Evolutionary conservation across 2,113 vertebrate species (phyloP).

Genomic region (Craseonycteris thonglongyai): DNA sequence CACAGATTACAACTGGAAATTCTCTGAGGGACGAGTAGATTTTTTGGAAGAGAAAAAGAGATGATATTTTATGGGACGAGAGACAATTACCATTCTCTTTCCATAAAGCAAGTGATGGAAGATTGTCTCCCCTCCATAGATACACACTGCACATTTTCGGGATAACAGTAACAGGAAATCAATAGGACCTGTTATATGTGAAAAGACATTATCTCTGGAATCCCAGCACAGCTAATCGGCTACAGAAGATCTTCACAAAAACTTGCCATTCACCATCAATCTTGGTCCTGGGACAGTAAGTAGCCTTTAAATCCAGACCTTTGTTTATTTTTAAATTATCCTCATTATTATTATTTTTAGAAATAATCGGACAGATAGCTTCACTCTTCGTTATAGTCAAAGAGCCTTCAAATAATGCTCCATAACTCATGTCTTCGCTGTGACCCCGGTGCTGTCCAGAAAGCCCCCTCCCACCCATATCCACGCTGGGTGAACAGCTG

Average conservation of each 20-base stretch:
- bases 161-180: constrained; percentile 80
- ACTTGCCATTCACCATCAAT: constrained; percentile 56
- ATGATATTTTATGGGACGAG: constrained; percentile 80
- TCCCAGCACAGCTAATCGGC: constrained; percentile 58
- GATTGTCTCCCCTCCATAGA: constrained; percentile 73
- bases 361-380: constrained; percentile 20
- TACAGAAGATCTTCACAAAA: constrained; percentile 49
- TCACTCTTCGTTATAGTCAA: neutral
- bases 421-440: neutral
- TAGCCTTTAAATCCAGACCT: neutral
- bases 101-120: constrained; percentile 78
- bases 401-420: neutral
- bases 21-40: constrained; percentile 70
- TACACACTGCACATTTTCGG: constrained; percentile 63
- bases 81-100: constrained; percentile 79
- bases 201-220: constrained; percentile 73
- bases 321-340: neutral
- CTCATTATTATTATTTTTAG: neutral
- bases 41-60: constrained; percentile 77
- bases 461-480: neutral
- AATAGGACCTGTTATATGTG: constrained; percentile 77
- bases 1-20: constrained; percentile 68
- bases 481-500: neutral
- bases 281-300: constrained; percentile 37
- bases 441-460: neutral